Conservation (phyloP, 2,888 invertebrate species). For the Cyrtodaria siliqua region DNA sequence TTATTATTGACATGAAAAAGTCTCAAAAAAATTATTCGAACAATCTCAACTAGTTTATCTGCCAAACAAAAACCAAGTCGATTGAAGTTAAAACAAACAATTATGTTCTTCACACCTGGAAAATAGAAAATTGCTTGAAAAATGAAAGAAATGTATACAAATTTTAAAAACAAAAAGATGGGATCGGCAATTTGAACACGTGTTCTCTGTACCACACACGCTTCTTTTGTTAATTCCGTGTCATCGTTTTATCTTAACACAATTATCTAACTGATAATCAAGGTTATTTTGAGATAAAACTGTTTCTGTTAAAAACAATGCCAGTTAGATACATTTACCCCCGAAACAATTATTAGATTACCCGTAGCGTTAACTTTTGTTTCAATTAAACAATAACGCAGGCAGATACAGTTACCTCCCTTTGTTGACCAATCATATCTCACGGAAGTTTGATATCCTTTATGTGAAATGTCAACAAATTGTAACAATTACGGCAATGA, state of each 20-base stretch:
- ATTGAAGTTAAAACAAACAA: too few relatives aligned
- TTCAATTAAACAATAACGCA: conserved; percentile 10
- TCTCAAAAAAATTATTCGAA: too few relatives aligned
- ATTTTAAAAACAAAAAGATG: conserved; percentile 1
- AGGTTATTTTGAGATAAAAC: not conserved
- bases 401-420: not conserved
- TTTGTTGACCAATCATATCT: too few relatives aligned
- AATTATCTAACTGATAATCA: conserved; percentile 13
- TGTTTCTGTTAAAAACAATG: conserved; percentile 5
- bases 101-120: too few relatives aligned
- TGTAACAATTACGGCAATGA: not conserved
- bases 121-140: not conserved
- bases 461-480: conserved; percentile 54
- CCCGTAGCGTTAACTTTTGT: conserved; percentile 1
- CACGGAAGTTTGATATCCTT: conserved; percentile 32
- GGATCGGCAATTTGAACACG: conserved; percentile 23
- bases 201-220: conserved; percentile 37
- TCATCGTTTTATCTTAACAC: conserved; percentile 30
- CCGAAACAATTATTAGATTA: not conserved
- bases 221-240: conserved; percentile 35
- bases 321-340: not conserved
- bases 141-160: conserved; percentile 1
- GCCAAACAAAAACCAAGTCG: too few relatives aligned
- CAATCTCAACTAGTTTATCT: too few relatives aligned
- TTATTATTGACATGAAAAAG: too few relatives aligned